Conservation (phyloP, 2,888 invertebrate genomes). For the Toxonevra muliebris region DNA sequence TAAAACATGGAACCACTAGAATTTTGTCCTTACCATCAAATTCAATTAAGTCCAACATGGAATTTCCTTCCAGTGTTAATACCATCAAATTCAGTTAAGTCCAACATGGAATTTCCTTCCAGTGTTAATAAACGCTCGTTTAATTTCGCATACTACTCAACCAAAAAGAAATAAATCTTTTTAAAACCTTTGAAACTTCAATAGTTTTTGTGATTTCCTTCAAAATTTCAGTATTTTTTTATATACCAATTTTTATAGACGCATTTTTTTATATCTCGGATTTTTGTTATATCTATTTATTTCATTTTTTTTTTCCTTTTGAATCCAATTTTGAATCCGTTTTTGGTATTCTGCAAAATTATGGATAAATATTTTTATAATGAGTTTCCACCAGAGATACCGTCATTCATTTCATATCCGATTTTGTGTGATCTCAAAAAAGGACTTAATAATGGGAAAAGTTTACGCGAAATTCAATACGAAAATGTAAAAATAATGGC, state of each 20-base stretch:
- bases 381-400: not conserved
- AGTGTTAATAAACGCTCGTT: no score
- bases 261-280: constrained; percentile 13
- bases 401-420: not conserved
- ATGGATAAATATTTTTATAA: constrained; percentile 10
- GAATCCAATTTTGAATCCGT: not conserved
- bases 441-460: not conserved
- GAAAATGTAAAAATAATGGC: constrained; percentile 8
- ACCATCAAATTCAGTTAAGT: no score
- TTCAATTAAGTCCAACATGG: no score
- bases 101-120: no score
- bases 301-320: not conserved
- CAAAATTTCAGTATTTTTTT: constrained; percentile 26
- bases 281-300: constrained; percentile 15
- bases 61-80: no score
- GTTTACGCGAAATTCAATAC: not conserved
- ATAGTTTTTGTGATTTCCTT: not conserved
- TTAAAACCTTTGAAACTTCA: not conserved
- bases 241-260: constrained; percentile 19
- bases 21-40: no score
- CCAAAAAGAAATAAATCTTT: not conserved
- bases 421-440: not conserved
- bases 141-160: not conserved
- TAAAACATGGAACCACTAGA: no score
- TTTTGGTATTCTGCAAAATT: not conserved